Conservation (phyloP, 92 coral and sea anemone species). For the Phenganax marumi region DNA sequence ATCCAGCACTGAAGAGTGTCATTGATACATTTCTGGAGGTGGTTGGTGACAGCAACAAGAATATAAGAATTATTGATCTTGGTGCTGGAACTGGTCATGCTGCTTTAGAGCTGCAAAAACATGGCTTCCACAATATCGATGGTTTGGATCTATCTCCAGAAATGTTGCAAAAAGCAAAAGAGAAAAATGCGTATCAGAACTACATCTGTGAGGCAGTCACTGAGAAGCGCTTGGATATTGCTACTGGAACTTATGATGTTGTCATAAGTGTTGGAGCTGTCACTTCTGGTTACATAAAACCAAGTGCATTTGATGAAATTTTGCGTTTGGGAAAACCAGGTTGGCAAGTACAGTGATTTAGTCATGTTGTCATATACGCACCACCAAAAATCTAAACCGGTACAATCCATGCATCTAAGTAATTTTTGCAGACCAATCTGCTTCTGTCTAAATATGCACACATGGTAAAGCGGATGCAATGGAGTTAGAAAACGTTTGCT, state of each 20-base stretch:
- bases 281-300: conserved; percentile 29
- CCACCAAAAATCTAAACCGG: too few relatives aligned
- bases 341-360: background rate
- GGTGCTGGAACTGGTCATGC: conserved; percentile 47
- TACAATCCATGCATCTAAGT: too few relatives aligned
- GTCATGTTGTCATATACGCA: too few relatives aligned
- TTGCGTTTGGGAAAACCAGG: conserved; percentile 26
- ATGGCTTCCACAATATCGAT: conserved; percentile 35
- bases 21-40: conserved; percentile 16
- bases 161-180: conserved; percentile 38
- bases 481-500: too few relatives aligned
- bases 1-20: background rate
- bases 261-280: conserved; percentile 16
- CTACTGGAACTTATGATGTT: conserved; percentile 24
- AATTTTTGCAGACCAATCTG: too few relatives aligned
- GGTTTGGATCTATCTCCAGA: conserved; percentile 38
- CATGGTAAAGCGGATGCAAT: too few relatives aligned
- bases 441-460: too few relatives aligned
- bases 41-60: background rate
- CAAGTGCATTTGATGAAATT: conserved; percentile 34
- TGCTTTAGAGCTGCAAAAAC: conserved; percentile 34
- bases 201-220: conserved; percentile 29
- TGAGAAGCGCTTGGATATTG: conserved; percentile 17
- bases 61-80: conserved; percentile 32
- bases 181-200: conserved; percentile 17